These are phyloP conservation scores for Tachycineta bicolor DNA, from an alignment of 2,113 vertebrate species.

Conservation along the genomic window DNA sequence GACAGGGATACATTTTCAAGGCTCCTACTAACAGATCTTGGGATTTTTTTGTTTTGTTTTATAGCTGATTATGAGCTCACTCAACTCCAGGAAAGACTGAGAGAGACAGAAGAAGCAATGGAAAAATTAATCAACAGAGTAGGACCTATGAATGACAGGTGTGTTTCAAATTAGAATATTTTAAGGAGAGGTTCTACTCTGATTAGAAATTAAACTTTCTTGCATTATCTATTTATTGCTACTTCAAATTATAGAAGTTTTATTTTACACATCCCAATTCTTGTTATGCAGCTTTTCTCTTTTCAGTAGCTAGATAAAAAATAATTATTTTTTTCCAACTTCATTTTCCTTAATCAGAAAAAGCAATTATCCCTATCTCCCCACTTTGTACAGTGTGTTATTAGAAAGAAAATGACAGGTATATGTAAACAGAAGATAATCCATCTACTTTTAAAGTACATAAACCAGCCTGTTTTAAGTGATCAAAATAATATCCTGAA, in stretches of 20 bases:
- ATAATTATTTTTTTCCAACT: background rate
- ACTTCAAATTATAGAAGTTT: background rate
- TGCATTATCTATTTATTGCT: background rate
- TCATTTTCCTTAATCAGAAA: background rate
- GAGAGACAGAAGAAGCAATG: slow-evolving; percentile 92
- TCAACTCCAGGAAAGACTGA: slow-evolving; percentile 93
- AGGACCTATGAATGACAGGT: slow-evolving; percentile 85
- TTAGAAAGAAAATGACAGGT: background rate
- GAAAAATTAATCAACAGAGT: slow-evolving; percentile 89
- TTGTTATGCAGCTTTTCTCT: background rate
- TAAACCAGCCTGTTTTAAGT: background rate
- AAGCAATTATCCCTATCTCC: background rate
- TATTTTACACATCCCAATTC: background rate
- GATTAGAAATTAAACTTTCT: background rate
- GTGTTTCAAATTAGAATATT: slow-evolving; percentile 24
- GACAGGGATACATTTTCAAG: background rate
- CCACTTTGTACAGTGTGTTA: background rate
- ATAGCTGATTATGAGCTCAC: slow-evolving; percentile 90
- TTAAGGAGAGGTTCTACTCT: background rate
- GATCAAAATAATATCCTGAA: background rate
- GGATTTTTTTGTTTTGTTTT: slow-evolving; percentile 1
- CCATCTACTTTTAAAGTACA: background rate
- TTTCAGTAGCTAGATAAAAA: background rate
- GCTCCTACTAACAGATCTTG: background rate
- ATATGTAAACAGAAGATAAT: background rate